Base-by-base conservation (phyloP, 2,888 invertebrate genomes). In the Pilophorus perplexus region DNA sequence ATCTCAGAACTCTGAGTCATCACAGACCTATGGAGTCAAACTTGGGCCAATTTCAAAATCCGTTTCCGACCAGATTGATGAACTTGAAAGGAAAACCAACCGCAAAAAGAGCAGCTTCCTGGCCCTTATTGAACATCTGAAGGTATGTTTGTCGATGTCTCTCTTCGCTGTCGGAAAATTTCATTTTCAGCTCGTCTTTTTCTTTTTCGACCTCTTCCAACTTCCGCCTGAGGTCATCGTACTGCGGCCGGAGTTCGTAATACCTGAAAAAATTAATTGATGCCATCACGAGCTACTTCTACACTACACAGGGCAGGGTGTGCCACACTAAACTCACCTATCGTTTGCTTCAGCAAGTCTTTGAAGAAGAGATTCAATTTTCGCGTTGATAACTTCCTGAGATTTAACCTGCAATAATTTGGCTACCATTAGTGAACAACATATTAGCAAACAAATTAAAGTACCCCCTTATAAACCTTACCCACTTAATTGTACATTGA, bases 101-200 rank as follows among this genome's bases (percentile, higher is more conserved):
- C 74, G 87, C 85, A 76, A 86, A 82, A 74, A 84, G 84, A 57
- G 88, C 89, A n/a, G 89, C 87, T 75, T 89, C 87, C 74, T 88
- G 85, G 27, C 89, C 89, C 78, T 90, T 88, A 74, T 86, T 84
- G 78, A 88, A 89, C 88, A 90, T 88, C 77, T 90, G 85, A 75
- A 90, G 80, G 78, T 90, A 90, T 79, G 86, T 83, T 73, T 88
- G 82, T 73, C 86, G 86, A 74, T 89, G 87, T 71, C 85, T 83
- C 72, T 82, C 83, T 72, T 89, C 89, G 70, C 64, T 67, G 59
- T 65, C 57, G 25, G 69, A 66, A 52, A 66, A 68, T 37, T 67
- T 69, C 44, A 66, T 68, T 65, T 71, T 68, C 22, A 73, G 54
- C 25, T 71, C 69, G 57, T 72, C 71, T 62, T 72, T 73, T 67